Base-by-base conservation (phyloP, 2,888 invertebrate species). In the Euphydryas editha region DNA sequence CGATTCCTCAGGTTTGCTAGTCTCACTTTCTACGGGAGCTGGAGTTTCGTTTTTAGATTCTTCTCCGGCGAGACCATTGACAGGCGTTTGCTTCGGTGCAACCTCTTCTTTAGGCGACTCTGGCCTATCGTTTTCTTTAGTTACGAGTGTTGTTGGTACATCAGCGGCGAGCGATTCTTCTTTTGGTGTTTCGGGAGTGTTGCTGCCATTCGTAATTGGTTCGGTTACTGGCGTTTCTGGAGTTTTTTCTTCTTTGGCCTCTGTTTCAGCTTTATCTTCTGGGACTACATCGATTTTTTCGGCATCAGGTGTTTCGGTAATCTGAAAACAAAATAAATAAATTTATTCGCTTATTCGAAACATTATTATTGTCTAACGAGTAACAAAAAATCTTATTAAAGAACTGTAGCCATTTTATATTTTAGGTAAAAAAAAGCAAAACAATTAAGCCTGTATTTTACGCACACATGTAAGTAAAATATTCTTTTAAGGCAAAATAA, bases 151-250 rank as follows among this genome's bases (percentile, higher is more conserved):
- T 57, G 68, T 68, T 37, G 73, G 72, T 65, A 77, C 80, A 36
- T 75, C 76, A 46, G 60, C 58, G 60, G 69, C 66, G 5, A 76
- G 75, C 61, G 72, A 73, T 70, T 85, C 87, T 63, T 77, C 83
- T 74, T 86, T 85, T 18, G 87, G 86, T 39, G 88, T 82, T 70
- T 90, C 90, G 7, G 94, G 88, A 47, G 90, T 86, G 74, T 83
- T 86, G 77, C 86, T 90, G 72, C 93, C 93, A 71, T 93, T 92
- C 63, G 91, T 88, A 59, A 93, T 83, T 30, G 90, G 89, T 81
- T 92, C 90, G 44, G 92, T 92, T 24, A 91, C 88, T 58, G 94
- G 93, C 7, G 93, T 92, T 70, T 92, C 92, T 2, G 92, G 90
- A 2, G 90, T 86, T 75, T 90, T 89, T 69, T 88, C 91, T 36